phyloP scores from a whole-genome alignment of 2,113 vertebrate genomes.

The Cynocephalus volans region DNA sequence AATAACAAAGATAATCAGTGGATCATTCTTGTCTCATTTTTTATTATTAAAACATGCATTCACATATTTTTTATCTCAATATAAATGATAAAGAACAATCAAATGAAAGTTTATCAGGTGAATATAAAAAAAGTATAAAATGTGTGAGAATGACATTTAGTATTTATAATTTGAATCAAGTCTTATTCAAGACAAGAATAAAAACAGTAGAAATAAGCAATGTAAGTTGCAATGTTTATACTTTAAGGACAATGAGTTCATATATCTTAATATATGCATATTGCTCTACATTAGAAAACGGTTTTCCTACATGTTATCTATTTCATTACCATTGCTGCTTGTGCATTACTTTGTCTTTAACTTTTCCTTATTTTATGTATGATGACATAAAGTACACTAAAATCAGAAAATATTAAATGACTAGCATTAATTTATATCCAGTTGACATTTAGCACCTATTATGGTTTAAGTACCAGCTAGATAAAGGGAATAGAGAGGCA shows the following conservation, averaged over 20 bases:
- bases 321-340: background rate
- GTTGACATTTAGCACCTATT: background rate
- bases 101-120: background rate
- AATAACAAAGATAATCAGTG: background rate
- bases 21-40: background rate
- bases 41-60: background rate
- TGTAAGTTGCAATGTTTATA: background rate
- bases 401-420: background rate
- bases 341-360: background rate
- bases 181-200: background rate
- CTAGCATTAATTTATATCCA: background rate
- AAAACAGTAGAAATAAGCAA: background rate
- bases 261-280: background rate
- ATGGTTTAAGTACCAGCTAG: background rate
- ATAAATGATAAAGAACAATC: background rate
- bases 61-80: background rate
- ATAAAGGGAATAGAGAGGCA: background rate
- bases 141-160: background rate
- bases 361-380: background rate
- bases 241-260: background rate
- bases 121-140: background rate
- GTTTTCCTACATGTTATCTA: background rate
- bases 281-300: background rate
- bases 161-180: background rate
- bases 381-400: background rate